Base-by-base conservation (phyloP, 23 tunicate species). In the Ascidia mentula region DNA sequence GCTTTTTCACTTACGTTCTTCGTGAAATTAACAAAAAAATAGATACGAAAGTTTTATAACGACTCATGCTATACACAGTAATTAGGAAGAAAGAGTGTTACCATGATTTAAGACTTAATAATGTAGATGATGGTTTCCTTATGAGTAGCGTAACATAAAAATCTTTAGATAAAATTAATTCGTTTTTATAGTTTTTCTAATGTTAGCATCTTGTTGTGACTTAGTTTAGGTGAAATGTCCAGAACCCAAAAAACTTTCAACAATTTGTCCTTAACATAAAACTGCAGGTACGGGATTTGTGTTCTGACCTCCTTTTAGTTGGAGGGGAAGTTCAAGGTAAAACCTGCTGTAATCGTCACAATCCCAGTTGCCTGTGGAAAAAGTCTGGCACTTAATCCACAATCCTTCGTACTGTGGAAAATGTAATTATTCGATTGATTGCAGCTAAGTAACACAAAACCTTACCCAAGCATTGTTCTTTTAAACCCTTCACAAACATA, bases 311-410 rank as follows among this genome's bases (percentile, higher is more conserved):
- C 74, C 81, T 80, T 86, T 84, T 18, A 86, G 22, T 40, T 36
- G n/a, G 4, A 72, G 28, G 2, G 81, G 74, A 24, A 86, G 45
- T 3, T 82, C 85, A 15, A 73, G 72, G 61, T 80, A 86, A 36
- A 86, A 80, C 65, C 74, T 69, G 40, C 79, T 85, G 69, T 40
- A 86, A 32, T 86, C 90, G 53, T 86, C 90, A 40, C 90, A 86
- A 28, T 80, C 90, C 85, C 85, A 80, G 76, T 86, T 86, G 80
- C 90, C 90, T n/a, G 80, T 80, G 28, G 85, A 36, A 40, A 35
- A 80, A 12, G 85, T 24, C 18, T 35, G 37, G 73, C 90, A 86
- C 59, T 37, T 74, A 71, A 86, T 13, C 90, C 90, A 86, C 40
- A 86, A 38, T 31, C 85, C 85, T 73, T 80, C 38, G 39, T 86